Base-by-base conservation (phyloP, 2,888 invertebrate genomes). In the Philonicus albiceps region DNA sequence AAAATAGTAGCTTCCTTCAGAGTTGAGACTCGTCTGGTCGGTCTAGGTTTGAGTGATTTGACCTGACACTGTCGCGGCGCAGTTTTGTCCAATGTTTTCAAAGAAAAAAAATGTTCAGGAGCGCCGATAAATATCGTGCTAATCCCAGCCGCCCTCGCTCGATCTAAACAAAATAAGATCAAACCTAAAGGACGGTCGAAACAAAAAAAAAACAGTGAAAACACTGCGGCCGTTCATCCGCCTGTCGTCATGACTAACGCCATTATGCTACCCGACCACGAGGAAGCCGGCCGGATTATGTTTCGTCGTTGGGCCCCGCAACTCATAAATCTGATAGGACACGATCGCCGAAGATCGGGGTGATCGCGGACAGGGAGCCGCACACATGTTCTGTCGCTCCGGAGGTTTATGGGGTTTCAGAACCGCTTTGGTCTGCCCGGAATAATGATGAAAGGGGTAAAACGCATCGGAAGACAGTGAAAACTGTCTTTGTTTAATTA, bases 291-390 rank as follows among this genome's bases (percentile, higher is more conserved):
- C 16, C 31, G 11, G 55, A 55, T 55, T 81, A 31, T 55, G 53
- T 53, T 81, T 81, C 43, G 40, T 43, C 40, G 40, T 16, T 3
- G 53, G 34, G 30, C 2, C 55, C 37, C 83, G 37, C 83, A 83
- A 83, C 83, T 83, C 83, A 83, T 83, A 83, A 83, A 83, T 83
- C 64, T 83, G 83, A 83, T 64, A 34, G 64, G 64, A 31, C 64
- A 7, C 31, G 43, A 43, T 83, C 30, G n/a, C 53, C 55, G 31
- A 64, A 31, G 83, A 27, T 43, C 40, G 22, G 53, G 64, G 34
- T 34, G 83, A 19, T 37, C 19, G 83, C 19, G 34, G 19, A 19
- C n/a, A 19, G 13, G 40, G 34, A 55, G 49, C 11, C 13, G 64
- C 83, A 43, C 83, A 83, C 83, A 83, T 83, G 83, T 83, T 83